phyloP scores from a whole-genome alignment of 1,140 invertebrate species.

The Temnothorax longispinosus region DNA sequence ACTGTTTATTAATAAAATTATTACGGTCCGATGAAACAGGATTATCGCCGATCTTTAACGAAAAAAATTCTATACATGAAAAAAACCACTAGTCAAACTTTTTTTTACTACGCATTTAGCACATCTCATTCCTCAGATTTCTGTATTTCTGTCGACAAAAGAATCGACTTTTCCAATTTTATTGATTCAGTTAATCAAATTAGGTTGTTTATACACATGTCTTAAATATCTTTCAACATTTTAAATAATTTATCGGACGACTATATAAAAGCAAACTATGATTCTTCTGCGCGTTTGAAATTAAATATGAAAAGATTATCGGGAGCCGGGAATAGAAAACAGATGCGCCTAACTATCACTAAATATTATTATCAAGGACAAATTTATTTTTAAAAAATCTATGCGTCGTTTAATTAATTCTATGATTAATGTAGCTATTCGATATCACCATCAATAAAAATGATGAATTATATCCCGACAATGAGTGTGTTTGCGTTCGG shows the following conservation, averaged over 20 bases:
- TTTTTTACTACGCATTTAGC: not conserved
- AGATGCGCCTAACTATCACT: not conserved
- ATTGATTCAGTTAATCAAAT: not conserved
- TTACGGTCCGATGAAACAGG: not conserved
- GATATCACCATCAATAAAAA: conserved; percentile 42
- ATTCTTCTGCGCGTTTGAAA: not conserved
- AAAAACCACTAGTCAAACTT: not conserved
- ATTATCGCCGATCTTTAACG: not conserved
- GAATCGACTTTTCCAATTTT: not conserved
- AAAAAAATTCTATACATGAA: not conserved
- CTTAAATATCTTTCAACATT: not conserved
- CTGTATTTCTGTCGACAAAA: not conserved
- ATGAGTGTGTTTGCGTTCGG: conserved; percentile 58
- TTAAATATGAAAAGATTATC: conserved; percentile 5
- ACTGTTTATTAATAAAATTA: conserved; percentile 1
- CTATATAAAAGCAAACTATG: not conserved
- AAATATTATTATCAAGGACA: not conserved
- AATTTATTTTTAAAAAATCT: conserved; percentile 24
- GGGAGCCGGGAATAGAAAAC: not conserved
- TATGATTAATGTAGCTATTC: not conserved
- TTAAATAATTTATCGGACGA: conserved; percentile 1
- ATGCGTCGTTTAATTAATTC: conserved; percentile 21
- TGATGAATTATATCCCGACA: not conserved
- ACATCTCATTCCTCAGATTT: not conserved
- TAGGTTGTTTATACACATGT: not conserved